phyloP scores from a whole-genome alignment of 2,888 invertebrate genomes.

The Zhengitettix transpicula region DNA sequence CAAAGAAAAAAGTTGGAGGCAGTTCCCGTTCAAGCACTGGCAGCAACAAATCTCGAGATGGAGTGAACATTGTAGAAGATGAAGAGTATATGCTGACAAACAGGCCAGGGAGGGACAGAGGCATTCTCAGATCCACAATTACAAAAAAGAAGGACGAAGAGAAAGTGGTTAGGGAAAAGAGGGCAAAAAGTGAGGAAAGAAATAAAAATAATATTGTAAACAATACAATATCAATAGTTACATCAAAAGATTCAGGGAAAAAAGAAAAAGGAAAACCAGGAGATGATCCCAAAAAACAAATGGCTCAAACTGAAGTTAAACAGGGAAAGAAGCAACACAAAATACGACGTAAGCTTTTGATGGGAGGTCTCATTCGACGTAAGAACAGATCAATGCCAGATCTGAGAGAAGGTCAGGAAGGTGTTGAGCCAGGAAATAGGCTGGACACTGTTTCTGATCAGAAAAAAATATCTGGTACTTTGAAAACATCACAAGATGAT shows the following conservation, averaged over 20 bases:
- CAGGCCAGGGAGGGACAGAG: slow-evolving; percentile 43
- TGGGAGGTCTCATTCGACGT: slow-evolving; percentile 75
- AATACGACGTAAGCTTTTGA: slow-evolving; percentile 67
- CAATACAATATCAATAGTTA: slow-evolving; percentile 27
- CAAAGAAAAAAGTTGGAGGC: slow-evolving; percentile 57
- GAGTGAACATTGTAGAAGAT: slow-evolving; percentile 53
- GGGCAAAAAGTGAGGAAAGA: slow-evolving; percentile 72
- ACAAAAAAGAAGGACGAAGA: slow-evolving; percentile 45
- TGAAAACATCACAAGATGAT: slow-evolving; percentile 36
- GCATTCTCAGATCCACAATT: background rate
- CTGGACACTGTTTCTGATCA: slow-evolving; percentile 15
- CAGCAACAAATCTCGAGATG: slow-evolving; percentile 15
- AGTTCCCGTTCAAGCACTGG: slow-evolving; percentile 8
- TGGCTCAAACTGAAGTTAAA: slow-evolving; percentile 14
- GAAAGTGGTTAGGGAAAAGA: slow-evolving; percentile 54
- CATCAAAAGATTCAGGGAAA: slow-evolving; percentile 24
- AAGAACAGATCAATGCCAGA: slow-evolving; percentile 89
- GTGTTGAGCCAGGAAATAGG: slow-evolving; percentile 8
- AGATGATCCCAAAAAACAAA: slow-evolving; percentile 35
- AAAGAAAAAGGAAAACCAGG: slow-evolving; percentile 23
- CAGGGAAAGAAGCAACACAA: slow-evolving; percentile 75
- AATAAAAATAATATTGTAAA: slow-evolving; percentile 45
- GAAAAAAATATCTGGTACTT: background rate
- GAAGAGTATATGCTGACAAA: slow-evolving; percentile 49
- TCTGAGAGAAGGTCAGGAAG: slow-evolving; percentile 55